Percentiles rank a stretch among this genome's conserved stretches.
phyloP scores from a whole-genome alignment of 2,797 vertebrate genomes.

The Eulemur rubriventer region DNA sequence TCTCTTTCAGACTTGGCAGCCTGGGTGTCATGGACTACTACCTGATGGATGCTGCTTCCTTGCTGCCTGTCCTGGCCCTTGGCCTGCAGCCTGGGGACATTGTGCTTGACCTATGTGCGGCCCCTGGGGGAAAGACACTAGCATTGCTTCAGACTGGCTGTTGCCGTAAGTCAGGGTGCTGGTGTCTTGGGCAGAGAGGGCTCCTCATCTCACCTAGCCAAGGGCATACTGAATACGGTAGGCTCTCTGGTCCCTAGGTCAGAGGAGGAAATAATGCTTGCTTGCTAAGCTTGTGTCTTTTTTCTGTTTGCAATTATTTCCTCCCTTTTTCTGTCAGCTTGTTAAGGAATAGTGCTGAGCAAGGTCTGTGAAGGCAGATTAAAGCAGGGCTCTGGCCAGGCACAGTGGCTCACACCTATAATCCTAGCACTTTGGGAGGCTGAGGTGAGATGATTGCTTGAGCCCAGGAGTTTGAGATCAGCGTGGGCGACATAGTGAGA shows the following conservation, averaged over 20 bases:
- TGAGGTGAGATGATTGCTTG: not conserved
- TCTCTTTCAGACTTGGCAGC: conserved; percentile 86
- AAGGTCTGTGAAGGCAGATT: conserved; percentile 23
- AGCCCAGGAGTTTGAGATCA: not conserved
- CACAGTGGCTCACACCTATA: not conserved
- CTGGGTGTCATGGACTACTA: conserved; percentile 91
- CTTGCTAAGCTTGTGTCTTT: not conserved
- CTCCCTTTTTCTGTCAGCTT: conserved; percentile 11
- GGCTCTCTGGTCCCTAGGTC: not conserved
- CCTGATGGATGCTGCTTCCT: conserved; percentile 94
- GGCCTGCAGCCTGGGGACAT: conserved; percentile 87
- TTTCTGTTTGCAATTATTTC: conserved; percentile 22
- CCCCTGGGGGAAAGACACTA: conserved; percentile 95
- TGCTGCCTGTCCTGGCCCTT: conserved; percentile 94
- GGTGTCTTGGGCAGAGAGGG: not conserved
- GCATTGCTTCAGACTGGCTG: conserved; percentile 92
- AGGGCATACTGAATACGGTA: not conserved
- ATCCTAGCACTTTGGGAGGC: not conserved
- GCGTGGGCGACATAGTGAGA: not conserved
- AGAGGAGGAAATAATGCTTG: not conserved
- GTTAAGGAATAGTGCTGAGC: conserved; percentile 1
- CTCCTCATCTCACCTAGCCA: not conserved
- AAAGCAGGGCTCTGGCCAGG: not conserved
- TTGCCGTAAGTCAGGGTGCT: conserved; percentile 86
- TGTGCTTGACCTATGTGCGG: conserved; percentile 96